Percentiles rank a stretch among this genome's conserved stretches.
These are phyloP conservation scores for Caranx melampygus DNA, from an alignment of 2,113 vertebrate genomes.

Conservation along the genomic window DNA sequence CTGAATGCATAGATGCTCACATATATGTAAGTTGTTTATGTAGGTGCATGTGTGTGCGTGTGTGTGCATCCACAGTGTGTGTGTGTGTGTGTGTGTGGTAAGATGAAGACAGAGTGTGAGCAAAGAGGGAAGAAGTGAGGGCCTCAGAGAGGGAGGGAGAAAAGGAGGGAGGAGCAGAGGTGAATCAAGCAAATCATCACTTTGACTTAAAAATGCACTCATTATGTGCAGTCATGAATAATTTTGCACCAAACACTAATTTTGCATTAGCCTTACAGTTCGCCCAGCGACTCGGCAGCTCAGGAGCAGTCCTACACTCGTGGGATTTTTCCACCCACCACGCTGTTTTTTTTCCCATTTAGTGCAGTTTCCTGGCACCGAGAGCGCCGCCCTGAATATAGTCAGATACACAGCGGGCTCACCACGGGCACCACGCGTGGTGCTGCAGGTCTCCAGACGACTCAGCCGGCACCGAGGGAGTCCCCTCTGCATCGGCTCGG, in stretches of 20 bases:
- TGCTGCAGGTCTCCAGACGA: conserved; percentile 77
- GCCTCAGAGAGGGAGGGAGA: conserved; percentile 15
- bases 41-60: background rate
- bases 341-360: conserved; percentile 65
- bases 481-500: conserved; percentile 61
- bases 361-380: conserved; percentile 76
- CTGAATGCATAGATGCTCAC: background rate
- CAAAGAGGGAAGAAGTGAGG: background rate
- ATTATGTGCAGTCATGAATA: conserved; percentile 83
- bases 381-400: conserved; percentile 79
- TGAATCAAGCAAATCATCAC: conserved; percentile 79
- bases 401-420: conserved; percentile 79
- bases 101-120: conserved; percentile 14
- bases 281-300: conserved; percentile 79
- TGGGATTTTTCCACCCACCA: conserved; percentile 63
- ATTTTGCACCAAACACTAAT: conserved; percentile 86
- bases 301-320: conserved; percentile 85
- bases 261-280: conserved; percentile 88
- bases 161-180: conserved; percentile 43
- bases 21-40: background rate
- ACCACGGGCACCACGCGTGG: conserved; percentile 78
- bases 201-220: conserved; percentile 81
- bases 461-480: conserved; percentile 67
- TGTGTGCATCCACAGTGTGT: conserved; percentile 1
- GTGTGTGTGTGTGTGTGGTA: background rate